phyloP scores from a whole-genome alignment of 2,113 vertebrate genomes.

The Peromyscus californicus region DNA sequence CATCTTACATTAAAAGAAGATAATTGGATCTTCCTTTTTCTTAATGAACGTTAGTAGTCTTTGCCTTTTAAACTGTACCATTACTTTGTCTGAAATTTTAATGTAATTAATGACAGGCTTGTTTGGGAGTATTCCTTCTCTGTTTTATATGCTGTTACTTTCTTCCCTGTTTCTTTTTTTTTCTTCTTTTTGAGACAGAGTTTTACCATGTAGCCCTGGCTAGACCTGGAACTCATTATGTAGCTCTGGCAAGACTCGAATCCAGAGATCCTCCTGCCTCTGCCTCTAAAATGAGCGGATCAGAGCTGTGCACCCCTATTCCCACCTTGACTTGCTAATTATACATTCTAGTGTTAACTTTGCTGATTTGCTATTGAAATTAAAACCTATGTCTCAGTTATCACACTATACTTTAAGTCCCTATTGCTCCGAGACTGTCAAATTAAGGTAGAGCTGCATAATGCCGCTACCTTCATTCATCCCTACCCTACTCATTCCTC shows the following conservation, averaged over 20 bases:
- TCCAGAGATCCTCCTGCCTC: not conserved
- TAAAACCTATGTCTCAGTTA: not conserved
- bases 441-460: not conserved
- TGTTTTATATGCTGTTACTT: not conserved
- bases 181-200: not conserved
- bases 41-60: not conserved
- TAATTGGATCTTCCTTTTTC: not conserved
- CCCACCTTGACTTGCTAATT: not conserved
- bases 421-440: not conserved
- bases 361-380: not conserved
- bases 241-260: no score
- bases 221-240: no score
- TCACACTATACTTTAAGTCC: not conserved
- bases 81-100: not conserved
- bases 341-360: not conserved
- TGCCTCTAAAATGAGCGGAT: not conserved
- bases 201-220: not conserved
- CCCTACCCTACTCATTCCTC: not conserved
- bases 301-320: not conserved
- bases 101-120: not conserved
- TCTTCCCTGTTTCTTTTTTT: no score
- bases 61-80: no score
- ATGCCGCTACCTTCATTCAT: no score
- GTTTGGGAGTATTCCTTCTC: not conserved
- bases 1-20: not conserved